phyloP scores from a whole-genome alignment of 2,113 vertebrate genomes.

The Catharus minimus region DNA sequence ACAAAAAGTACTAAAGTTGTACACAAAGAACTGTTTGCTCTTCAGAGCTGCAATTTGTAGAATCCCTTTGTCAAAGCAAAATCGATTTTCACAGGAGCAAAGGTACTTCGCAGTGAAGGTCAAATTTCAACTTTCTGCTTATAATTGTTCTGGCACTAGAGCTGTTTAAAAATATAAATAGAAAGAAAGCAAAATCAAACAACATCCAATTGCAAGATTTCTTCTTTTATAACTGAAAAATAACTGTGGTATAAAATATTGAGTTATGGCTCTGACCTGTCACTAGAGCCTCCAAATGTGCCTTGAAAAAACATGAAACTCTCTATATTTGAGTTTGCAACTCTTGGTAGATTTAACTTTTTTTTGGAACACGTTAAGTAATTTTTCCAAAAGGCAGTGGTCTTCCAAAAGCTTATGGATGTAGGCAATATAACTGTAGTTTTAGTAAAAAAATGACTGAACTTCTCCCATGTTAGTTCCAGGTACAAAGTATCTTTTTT shows the following conservation, averaged over 20 bases:
- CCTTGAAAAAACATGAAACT: not conserved
- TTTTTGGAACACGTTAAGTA: not conserved
- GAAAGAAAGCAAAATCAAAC: not conserved
- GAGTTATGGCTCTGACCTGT: not conserved
- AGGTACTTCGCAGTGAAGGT: not conserved
- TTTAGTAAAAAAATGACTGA: not conserved
- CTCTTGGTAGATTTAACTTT: not conserved
- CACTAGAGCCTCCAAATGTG: not conserved
- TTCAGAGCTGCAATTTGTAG: not conserved
- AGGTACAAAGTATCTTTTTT: not conserved
- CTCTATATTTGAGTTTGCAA: not conserved
- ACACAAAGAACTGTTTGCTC: not conserved
- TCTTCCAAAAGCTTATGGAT: not conserved
- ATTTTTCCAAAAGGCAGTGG: not conserved
- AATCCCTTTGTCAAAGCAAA: not conserved
- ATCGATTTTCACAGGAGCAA: not conserved
- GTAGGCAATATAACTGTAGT: not conserved
- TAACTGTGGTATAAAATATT: not conserved
- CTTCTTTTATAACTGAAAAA: not conserved
- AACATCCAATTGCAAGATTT: not conserved
- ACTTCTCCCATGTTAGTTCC: rapidly evolving
- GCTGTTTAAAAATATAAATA: not conserved
- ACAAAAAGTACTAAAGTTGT: not conserved
- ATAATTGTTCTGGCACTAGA: not conserved
- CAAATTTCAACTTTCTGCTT: not conserved